Conservation (phyloP, 1,140 invertebrate species). For the Chrysopa pallens region DNA sequence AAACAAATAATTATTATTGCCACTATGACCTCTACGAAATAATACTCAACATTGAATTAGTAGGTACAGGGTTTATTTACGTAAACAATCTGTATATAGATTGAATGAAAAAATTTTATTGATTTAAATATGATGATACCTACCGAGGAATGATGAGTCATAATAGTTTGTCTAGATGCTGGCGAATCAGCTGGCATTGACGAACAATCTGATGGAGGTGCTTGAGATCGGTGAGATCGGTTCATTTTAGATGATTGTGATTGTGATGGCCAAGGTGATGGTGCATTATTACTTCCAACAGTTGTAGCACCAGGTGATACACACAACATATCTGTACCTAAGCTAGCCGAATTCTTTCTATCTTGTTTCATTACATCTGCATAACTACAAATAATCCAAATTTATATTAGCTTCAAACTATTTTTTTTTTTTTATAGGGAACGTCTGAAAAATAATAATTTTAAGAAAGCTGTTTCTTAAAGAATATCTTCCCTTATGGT, state of each 20-base stretch:
- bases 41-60: too few species aligned
- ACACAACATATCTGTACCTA: conserved; percentile 11
- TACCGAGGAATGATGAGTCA: conserved; percentile 28
- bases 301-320: conserved; percentile 14
- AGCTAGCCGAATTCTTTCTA: conserved; percentile 8
- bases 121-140: conserved; percentile 5
- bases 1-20: too few species aligned
- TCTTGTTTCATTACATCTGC: conserved; percentile 46
- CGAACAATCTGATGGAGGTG: conserved; percentile 27
- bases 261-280: conserved; percentile 14
- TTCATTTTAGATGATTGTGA: conserved; percentile 19
- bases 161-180: conserved; percentile 35
- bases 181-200: conserved; percentile 48
- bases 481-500: too few species aligned
- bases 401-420: not conserved
- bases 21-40: too few species aligned
- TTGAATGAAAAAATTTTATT: too few species aligned
- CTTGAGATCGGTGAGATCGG: conserved; percentile 17
- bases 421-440: too few species aligned
- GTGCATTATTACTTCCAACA: conserved; percentile 2
- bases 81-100: too few species aligned
- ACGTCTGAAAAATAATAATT: too few species aligned
- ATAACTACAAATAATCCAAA: conserved; percentile 30
- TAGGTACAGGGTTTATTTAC: too few species aligned
- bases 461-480: too few species aligned